These are phyloP conservation scores for Nineta flava DNA, from an alignment of 2,888 invertebrate species.

Conservation along the genomic window DNA sequence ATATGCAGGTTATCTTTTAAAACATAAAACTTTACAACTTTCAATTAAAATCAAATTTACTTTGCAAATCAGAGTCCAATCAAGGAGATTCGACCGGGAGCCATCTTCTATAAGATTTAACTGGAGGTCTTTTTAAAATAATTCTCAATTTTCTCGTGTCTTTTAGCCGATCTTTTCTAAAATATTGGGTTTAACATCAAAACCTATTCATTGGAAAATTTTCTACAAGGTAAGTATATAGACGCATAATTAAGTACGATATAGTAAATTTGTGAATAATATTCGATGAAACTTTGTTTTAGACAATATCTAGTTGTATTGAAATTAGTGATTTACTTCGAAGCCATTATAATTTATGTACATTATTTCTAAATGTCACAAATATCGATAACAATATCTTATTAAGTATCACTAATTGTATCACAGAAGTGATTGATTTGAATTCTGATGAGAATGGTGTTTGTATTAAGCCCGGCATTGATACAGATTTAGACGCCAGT, in stretches of 20 bases:
- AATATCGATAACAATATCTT: conserved; percentile 4
- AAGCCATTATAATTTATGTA: background rate
- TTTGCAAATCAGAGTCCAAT: too few species aligned
- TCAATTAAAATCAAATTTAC: too few species aligned
- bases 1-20: too few species aligned
- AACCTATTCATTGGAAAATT: conserved; percentile 49
- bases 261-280: background rate
- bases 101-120: too few species aligned
- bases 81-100: too few species aligned
- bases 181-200: conserved; percentile 45
- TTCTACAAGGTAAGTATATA: conserved; percentile 43
- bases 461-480: conserved; percentile 58
- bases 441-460: conserved; percentile 47
- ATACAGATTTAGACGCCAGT: conserved; percentile 60
- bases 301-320: background rate
- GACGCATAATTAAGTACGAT: background rate
- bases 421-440: conserved; percentile 58
- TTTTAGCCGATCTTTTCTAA: conserved; percentile 46
- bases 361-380: background rate
- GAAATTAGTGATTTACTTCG: background rate
- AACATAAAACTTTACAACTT: too few species aligned
- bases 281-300: background rate
- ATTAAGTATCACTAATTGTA: conserved; percentile 35
- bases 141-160: too few species aligned
- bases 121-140: too few species aligned